These are phyloP conservation scores for Sclerurus mexicanus DNA, from an alignment of 2,113 vertebrate genomes.

Conservation along the genomic window DNA sequence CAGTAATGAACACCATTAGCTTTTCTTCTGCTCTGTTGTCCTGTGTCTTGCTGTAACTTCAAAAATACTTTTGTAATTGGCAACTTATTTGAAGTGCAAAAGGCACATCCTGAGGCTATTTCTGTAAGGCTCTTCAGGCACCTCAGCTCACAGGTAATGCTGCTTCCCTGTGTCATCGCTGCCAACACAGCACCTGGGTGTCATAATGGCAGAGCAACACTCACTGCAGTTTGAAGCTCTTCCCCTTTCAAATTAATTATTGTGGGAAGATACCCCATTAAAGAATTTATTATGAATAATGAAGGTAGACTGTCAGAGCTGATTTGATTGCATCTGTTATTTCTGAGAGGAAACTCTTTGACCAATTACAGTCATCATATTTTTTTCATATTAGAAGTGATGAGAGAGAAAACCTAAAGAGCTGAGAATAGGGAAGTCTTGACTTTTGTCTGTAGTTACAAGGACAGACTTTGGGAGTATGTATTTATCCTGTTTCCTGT, in stretches of 20 bases:
- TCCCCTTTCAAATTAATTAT: neutral
- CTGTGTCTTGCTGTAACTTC: neutral
- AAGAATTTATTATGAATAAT: neutral
- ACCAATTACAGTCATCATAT: neutral
- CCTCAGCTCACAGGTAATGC: neutral
- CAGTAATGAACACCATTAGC: neutral
- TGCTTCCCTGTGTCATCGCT: neutral
- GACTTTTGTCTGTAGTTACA: neutral
- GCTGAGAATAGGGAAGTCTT: neutral
- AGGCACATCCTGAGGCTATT: accelerated
- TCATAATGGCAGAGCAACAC: neutral
- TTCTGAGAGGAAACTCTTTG: neutral
- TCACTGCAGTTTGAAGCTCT: neutral
- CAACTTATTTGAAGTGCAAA: neutral
- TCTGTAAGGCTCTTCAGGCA: neutral
- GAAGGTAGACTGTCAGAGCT: neutral
- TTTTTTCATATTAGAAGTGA: neutral
- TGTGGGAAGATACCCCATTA: neutral
- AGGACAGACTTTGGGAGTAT: neutral
- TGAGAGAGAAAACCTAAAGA: neutral
- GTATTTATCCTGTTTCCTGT: neutral
- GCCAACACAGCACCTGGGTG: neutral
- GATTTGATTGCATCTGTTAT: neutral
- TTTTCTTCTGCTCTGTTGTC: neutral
- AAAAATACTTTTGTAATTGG: neutral